phyloP scores from a whole-genome alignment of 1,140 invertebrate species.

The Campoletis sonorensis region DNA sequence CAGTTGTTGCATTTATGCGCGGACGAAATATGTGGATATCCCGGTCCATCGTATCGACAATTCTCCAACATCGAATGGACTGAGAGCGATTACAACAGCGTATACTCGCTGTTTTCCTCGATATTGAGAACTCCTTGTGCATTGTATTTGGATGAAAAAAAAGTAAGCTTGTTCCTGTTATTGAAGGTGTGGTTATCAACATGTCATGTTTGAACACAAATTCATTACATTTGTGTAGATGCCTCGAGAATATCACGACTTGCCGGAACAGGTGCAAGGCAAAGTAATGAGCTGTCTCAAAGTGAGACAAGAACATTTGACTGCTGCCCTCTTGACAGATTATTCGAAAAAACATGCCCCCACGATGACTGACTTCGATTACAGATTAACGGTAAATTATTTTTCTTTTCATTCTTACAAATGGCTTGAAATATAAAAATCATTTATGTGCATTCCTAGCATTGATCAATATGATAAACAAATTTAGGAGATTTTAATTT shows the following conservation, averaged over 20 bases:
- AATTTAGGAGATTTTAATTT: too few species aligned
- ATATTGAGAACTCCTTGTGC: constrained; percentile 63
- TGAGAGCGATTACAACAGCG: constrained; percentile 62
- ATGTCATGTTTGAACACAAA: background rate
- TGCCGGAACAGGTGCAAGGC: constrained; percentile 63
- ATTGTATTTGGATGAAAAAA: constrained; percentile 65
- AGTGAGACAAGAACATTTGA: constrained; percentile 62
- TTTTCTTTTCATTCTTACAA: background rate
- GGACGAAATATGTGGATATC: constrained; percentile 67
- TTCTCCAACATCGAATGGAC: constrained; percentile 67
- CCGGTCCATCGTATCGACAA: constrained; percentile 61
- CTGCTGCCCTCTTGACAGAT: constrained; percentile 60
- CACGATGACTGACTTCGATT: constrained; percentile 70
- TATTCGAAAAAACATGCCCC: constrained; percentile 58
- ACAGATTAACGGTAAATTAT: constrained; percentile 69
- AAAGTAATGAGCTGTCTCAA: constrained; percentile 65
- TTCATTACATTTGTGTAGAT: constrained; percentile 61
- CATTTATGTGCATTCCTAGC: too few species aligned
- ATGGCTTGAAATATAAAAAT: constrained; percentile 2
- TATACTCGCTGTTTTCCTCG: constrained; percentile 59
- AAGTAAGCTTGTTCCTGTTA: constrained; percentile 51
- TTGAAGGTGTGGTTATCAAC: background rate
- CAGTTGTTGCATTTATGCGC: constrained; percentile 69
- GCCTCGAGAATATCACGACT: constrained; percentile 65
- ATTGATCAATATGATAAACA: too few species aligned